Conservation (phyloP, 1,140 invertebrate genomes). For the Paralvinella palmiformis region DNA sequence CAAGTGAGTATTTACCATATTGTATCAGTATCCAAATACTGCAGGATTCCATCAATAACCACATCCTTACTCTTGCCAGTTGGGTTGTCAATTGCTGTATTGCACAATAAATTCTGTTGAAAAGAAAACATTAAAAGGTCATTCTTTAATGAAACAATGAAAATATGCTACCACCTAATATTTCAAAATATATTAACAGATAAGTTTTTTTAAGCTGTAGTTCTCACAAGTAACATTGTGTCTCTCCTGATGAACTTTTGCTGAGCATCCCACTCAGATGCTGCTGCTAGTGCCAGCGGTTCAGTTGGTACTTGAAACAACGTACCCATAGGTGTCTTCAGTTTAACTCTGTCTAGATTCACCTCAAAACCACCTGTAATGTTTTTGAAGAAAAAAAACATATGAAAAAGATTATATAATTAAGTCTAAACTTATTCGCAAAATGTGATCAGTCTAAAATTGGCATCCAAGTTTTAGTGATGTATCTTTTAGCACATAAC, state of each 20-base stretch:
- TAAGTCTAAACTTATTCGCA: too few relatives aligned
- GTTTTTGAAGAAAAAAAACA: background rate
- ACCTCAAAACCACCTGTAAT: slow-evolving; percentile 57
- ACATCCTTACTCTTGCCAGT: slow-evolving; percentile 65
- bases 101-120: slow-evolving; percentile 75
- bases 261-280: slow-evolving; percentile 78
- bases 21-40: slow-evolving; percentile 86
- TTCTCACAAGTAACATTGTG: slow-evolving; percentile 78
- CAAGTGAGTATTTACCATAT: slow-evolving; percentile 43
- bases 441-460: too few relatives aligned
- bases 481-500: too few relatives aligned
- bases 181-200: background rate
- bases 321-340: slow-evolving; percentile 80
- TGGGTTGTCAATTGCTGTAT: slow-evolving; percentile 87
- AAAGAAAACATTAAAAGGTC: slow-evolving; percentile 19
- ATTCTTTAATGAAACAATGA: background rate
- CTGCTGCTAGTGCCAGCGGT: slow-evolving; percentile 65
- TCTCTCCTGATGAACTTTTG: slow-evolving; percentile 68
- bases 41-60: slow-evolving; percentile 70
- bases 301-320: slow-evolving; percentile 74
- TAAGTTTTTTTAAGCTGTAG: slow-evolving; percentile 6
- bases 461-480: too few relatives aligned
- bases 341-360: slow-evolving; percentile 71
- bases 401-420: background rate
- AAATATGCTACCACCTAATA: background rate